Percentiles rank a stretch among this genome's conserved stretches.
phyloP scores from a whole-genome alignment of 2,888 invertebrate species.

The Ochropleura plecta region DNA sequence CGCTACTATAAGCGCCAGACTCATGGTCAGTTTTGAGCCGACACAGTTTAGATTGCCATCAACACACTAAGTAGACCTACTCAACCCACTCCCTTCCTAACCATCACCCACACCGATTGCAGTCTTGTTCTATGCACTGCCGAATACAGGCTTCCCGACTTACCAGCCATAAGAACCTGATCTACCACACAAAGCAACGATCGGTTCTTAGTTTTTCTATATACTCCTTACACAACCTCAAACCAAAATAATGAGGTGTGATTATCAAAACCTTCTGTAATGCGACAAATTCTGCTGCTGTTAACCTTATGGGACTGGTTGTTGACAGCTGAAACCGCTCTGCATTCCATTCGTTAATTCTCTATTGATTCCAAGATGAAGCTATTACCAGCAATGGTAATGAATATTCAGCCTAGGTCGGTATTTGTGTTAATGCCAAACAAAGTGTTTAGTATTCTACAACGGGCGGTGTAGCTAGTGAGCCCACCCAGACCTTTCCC shows the following conservation, averaged over 20 bases:
- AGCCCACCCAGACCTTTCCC: neutral
- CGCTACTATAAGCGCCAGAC: too few relatives aligned
- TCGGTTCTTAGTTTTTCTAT: neutral
- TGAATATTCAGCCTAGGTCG: constrained; percentile 43
- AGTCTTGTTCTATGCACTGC: neutral
- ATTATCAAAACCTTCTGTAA: neutral
- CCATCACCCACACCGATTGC: neutral
- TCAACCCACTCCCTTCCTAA: too few relatives aligned
- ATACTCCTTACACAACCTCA: neutral
- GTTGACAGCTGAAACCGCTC: neutral
- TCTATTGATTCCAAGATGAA: constrained; percentile 29
- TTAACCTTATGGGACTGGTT: neutral
- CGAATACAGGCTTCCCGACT: neutral
- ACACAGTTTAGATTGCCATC: too few relatives aligned
- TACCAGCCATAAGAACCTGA: neutral
- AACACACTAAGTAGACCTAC: too few relatives aligned
- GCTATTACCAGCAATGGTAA: constrained; percentile 19
- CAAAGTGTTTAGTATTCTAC: constrained; percentile 38
- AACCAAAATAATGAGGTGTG: neutral
- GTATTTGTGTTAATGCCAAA: constrained; percentile 39
- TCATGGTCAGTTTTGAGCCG: too few relatives aligned
- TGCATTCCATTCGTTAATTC: constrained; percentile 17
- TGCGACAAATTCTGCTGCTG: neutral
- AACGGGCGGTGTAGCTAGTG: neutral
- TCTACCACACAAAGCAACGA: neutral